A percentile compares a stretch with the other conserved stretches of the same genome.
These are phyloP conservation scores for Stichodactyla helianthus DNA, from an alignment of 64 coral and sea anemone species.

Conservation along the genomic window DNA sequence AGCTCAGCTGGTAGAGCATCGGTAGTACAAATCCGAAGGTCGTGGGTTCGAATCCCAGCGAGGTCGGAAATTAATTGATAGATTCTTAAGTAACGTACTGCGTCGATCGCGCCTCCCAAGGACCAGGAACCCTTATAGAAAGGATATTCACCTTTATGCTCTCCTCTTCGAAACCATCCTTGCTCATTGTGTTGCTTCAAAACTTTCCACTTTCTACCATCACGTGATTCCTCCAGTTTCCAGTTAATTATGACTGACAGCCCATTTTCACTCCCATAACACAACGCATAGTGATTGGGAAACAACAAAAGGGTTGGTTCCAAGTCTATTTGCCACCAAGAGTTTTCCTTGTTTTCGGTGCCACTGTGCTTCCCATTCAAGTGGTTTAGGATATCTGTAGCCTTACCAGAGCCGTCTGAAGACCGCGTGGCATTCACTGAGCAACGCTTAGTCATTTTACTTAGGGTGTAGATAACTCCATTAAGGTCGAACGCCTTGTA, in stretches of 20 bases:
- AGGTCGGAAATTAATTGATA: no score
- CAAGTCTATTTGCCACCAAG: conserved; percentile 76
- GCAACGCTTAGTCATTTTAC: conserved; percentile 28
- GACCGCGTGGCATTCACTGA: conserved; percentile 24
- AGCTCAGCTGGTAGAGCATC: no score
- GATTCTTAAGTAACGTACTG: conserved; percentile 22
- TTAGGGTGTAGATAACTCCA: conserved; percentile 62
- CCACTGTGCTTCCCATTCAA: conserved; percentile 46
- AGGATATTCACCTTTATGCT: not conserved
- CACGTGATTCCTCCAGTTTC: conserved; percentile 69
- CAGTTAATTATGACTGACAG: conserved; percentile 61
- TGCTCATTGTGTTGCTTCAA: conserved; percentile 64
- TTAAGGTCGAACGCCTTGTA: conserved; percentile 60
- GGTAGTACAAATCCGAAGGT: no score
- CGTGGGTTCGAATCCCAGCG: no score
- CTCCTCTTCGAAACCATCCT: not conserved
- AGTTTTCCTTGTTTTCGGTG: conserved; percentile 60
- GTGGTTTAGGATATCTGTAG: conserved; percentile 55
- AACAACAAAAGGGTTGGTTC: conserved; percentile 38
- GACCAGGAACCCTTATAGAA: not conserved
- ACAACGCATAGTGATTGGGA: conserved; percentile 49
- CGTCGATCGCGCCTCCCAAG: not conserved
- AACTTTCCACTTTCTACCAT: conserved; percentile 57
- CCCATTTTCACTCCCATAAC: conserved; percentile 72
- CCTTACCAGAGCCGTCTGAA: conserved; percentile 45